Base-by-base conservation (phyloP, 2,888 invertebrate genomes). In the Odontothrips loti region DNA sequence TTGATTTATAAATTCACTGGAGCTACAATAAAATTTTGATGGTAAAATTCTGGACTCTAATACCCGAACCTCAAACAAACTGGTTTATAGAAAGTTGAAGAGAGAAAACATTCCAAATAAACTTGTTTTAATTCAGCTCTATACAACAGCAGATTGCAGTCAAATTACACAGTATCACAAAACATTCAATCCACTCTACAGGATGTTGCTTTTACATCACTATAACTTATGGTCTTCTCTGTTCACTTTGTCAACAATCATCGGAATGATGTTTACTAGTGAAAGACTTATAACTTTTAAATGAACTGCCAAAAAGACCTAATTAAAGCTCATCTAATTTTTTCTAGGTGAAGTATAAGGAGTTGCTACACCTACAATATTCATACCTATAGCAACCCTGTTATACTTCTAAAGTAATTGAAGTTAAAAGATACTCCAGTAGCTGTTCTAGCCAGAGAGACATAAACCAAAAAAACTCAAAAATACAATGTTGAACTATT, bases 261-360 rank as follows among this genome's bases (percentile, higher is more conserved):
- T 17, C 11, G 1, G 51, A 51, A 51, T 15, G 51, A 51, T 58
- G 58, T 58, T 9, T 11, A 58, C 20, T 6, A 58, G 20, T 58
- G 58, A 58, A 58, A 58, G 58, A 20, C 6, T 20, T 58, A 6
- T 15, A 58, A 58, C 58, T 15, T 20, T 15, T 20, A 58, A 58
- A 58, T 58, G 15, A 20, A 20, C 15, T 58, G 20, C 17, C 6
- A 6, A 6, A 58, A 58, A 20, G 20, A 27, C 68, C 68, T 75
- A n/a, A 20, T 75, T 75, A 75, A 23, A 27, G 68, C 68, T 75
- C 68, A 75, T 75, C 68, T 75, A 75, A 75, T 12, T 75, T 27
- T 23, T 27, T 23, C 68, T 75, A 75, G 68, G n/a, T 58, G n/a
- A 75, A 75, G 68, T 75, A 75, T 27, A 27, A n/a, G 12, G 27